Percentiles rank a stretch among this genome's conserved stretches.
These are phyloP conservation scores for Luperina nickerlii DNA, from an alignment of 2,888 invertebrate genomes.

Conservation along the genomic window DNA sequence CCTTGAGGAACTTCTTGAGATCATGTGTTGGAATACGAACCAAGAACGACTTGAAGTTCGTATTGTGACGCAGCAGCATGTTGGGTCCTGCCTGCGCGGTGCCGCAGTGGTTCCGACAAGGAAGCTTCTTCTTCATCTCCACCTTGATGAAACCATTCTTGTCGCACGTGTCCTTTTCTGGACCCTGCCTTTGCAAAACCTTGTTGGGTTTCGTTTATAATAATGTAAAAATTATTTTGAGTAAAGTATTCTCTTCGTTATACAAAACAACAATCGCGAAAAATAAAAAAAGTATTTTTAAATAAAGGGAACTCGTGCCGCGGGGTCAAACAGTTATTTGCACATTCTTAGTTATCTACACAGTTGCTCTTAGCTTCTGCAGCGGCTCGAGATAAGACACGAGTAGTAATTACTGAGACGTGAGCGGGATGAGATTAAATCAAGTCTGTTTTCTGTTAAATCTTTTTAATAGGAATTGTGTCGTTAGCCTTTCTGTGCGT, in stretches of 20 bases:
- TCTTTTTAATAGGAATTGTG: slow-evolving; percentile 13
- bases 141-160: too few species aligned
- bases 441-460: slow-evolving; percentile 33
- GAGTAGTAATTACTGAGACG: slow-evolving; percentile 53
- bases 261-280: background rate
- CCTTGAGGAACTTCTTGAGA: too few species aligned
- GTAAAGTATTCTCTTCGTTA: too few species aligned
- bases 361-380: slow-evolving; percentile 22
- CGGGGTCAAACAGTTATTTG: slow-evolving; percentile 15
- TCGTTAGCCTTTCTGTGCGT: background rate
- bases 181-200: too few species aligned
- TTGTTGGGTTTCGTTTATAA: background rate
- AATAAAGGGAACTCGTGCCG: background rate
- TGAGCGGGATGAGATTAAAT: slow-evolving; percentile 8
- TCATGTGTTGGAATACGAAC: too few species aligned
- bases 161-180: too few species aligned
- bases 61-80: too few species aligned
- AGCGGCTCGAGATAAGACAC: slow-evolving; percentile 44
- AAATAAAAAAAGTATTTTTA: background rate
- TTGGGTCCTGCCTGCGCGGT: too few species aligned
- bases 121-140: too few species aligned
- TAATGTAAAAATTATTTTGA: background rate
- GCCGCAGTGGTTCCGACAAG: too few species aligned
- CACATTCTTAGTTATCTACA: slow-evolving; percentile 32
- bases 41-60: too few species aligned